Evolutionary conservation across 2,797 vertebrate genomes (phyloP), one percentile per base, ranked within the genome.

Genomic region (Clarias platycephalus): DNA sequence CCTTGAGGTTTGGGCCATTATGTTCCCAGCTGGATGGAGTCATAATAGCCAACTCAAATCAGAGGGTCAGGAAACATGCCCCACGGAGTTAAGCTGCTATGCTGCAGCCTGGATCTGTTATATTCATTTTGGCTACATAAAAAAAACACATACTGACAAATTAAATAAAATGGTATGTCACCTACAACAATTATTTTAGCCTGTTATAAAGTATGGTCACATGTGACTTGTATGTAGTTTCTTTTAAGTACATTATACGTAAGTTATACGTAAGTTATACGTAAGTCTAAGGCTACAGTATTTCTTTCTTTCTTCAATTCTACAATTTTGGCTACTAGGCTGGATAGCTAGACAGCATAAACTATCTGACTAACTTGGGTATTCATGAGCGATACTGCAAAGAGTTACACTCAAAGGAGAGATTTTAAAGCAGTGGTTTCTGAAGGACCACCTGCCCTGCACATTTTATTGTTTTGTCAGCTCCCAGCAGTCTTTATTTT

Each of bases 21-120:
- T 82, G 81, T 44, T 60, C 55, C 8, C 81, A 72, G 57, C 81
- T 40, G 55, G 81, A 72, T 72, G n/a, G 49, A 64, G 60, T n/a
- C n/a, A 80, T 64, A 49, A 80, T 44, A 2, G 60, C 77, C 77
- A 80, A 64, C 15, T 80, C 60, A 71, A n/a, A 70, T 82, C 55
- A 60, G 22, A 58, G 80, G 24, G 31, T 82, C 55, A 66, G 67
- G 81, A 82, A 72, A 71, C n/a, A 62, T 60, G 68, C 57, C 31
- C 55, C 16, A 28, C 81, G 58, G 34, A 40, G 77, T 64, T 37
- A 80, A 64, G 77, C 60, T 80, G 60, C 77, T 62, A 64, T 28
- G 9, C 28, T 80, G 24, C 5, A 80, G 77, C 16, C 16, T 64
- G 60, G 40, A 80, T 49, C n/a, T 64, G 15, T 8, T 28, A 5